Evolutionary conservation across 1,140 invertebrate genomes (phyloP).

Genomic region (Centruroides sculpturatus): DNA sequence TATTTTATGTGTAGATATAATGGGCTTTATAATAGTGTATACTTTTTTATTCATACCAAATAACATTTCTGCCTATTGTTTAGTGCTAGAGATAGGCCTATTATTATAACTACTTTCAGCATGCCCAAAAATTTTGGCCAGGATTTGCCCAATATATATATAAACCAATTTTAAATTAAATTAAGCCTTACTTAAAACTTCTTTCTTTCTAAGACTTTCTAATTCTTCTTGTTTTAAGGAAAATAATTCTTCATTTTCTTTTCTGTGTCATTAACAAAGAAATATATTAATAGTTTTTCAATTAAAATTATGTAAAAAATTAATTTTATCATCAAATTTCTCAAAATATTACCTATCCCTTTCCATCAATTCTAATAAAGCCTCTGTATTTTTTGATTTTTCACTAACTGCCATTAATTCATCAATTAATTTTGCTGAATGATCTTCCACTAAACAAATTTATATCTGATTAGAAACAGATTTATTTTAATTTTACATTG

Average conservation of each 20-base stretch:
- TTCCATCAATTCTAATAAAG: conserved; percentile 10
- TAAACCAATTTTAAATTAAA: background rate
- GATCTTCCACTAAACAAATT: conserved; percentile 11
- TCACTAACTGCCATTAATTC: conserved; percentile 7
- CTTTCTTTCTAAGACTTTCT: conserved; percentile 7
- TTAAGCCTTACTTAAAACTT: conserved; percentile 9
- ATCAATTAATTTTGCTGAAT: conserved; percentile 9
- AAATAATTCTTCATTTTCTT: conserved; percentile 15
- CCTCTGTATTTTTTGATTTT: conserved; percentile 3
- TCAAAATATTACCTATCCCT: conserved; percentile 7
- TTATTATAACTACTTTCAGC: too few relatives aligned
- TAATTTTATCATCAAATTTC: background rate
- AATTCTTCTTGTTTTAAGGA: conserved; percentile 11
- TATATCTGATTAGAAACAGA: background rate
- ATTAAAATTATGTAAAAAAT: background rate
- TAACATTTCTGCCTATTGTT: too few relatives aligned
- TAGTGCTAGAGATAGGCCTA: too few relatives aligned
- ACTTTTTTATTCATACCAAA: too few relatives aligned
- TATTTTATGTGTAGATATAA: too few relatives aligned
- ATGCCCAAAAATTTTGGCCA: too few relatives aligned
- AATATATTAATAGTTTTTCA: background rate
- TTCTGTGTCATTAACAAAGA: background rate
- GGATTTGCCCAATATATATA: too few relatives aligned
- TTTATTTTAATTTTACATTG: background rate
- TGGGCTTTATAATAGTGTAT: too few relatives aligned